phyloP scores from a whole-genome alignment of 2,888 invertebrate species.

The Glyphotaelius pellucidus region DNA sequence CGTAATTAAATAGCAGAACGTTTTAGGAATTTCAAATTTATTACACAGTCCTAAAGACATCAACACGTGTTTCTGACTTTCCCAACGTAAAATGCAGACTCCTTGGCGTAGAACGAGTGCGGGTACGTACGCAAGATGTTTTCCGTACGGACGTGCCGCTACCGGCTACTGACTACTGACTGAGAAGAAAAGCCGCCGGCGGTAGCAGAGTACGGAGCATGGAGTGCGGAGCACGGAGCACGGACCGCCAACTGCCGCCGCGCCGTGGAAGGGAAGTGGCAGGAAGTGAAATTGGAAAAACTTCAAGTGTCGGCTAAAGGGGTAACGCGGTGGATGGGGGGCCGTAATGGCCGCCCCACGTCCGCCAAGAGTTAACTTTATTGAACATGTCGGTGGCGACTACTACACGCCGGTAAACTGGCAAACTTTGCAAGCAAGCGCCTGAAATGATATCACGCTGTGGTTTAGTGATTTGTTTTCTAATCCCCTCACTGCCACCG shows the following conservation, averaged over 20 bases:
- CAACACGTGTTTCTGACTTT: neutral
- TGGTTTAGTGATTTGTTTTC: neutral
- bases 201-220: neutral
- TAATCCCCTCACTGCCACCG: neutral
- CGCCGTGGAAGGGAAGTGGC: neutral
- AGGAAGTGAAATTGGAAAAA: conserved; percentile 33
- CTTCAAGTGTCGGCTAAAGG: conserved; percentile 35
- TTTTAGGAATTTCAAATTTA: neutral
- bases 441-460: neutral
- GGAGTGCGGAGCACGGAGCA: neutral
- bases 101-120: neutral
- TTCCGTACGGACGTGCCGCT: neutral
- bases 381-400: conserved; percentile 8
- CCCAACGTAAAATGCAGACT: neutral
- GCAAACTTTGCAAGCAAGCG: neutral
- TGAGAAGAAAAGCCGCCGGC: neutral
- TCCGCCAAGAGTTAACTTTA: conserved; percentile 13
- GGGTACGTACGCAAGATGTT: neutral
- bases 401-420: neutral
- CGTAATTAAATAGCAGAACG: neutral
- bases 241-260: neutral
- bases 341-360: neutral
- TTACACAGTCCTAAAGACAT: neutral
- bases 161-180: neutral
- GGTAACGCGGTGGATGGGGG: conserved; percentile 5